These are phyloP conservation scores for Hydra vulgaris DNA, from an alignment of 30 jellyfish, hydroid and myxozoan genomes.

Conservation along the genomic window DNA sequence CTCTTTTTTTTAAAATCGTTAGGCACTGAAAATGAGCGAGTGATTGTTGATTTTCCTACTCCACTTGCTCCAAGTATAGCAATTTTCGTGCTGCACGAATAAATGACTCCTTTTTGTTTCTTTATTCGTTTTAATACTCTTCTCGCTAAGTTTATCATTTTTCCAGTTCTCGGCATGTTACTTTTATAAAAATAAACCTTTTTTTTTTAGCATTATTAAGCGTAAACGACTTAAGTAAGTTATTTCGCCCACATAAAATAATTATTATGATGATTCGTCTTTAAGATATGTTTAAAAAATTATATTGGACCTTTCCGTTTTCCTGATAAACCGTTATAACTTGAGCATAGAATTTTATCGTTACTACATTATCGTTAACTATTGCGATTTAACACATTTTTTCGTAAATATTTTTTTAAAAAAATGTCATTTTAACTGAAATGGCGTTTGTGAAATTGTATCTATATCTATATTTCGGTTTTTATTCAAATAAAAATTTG, in stretches of 20 bases:
- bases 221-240: background rate
- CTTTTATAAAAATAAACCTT: background rate
- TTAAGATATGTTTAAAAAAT: too few relatives aligned
- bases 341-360: too few relatives aligned
- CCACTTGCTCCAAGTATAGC: slow-evolving; percentile 28
- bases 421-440: too few relatives aligned
- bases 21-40: background rate
- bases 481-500: too few relatives aligned
- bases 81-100: slow-evolving; percentile 4
- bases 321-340: too few relatives aligned
- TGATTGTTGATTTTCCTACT: slow-evolving; percentile 25
- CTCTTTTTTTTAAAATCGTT: background rate
- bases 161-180: background rate
- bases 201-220: background rate
- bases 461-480: too few relatives aligned
- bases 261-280: too few relatives aligned
- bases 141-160: background rate
- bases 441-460: too few relatives aligned
- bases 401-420: too few relatives aligned
- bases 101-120: background rate
- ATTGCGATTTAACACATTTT: too few relatives aligned
- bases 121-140: background rate
- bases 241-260: background rate
- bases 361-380: too few relatives aligned
- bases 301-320: too few relatives aligned